Evolutionary conservation across 2,113 vertebrate genomes (phyloP), one percentile per base, ranked within the genome.

Genomic region (Plectropomus leopardus): DNA sequence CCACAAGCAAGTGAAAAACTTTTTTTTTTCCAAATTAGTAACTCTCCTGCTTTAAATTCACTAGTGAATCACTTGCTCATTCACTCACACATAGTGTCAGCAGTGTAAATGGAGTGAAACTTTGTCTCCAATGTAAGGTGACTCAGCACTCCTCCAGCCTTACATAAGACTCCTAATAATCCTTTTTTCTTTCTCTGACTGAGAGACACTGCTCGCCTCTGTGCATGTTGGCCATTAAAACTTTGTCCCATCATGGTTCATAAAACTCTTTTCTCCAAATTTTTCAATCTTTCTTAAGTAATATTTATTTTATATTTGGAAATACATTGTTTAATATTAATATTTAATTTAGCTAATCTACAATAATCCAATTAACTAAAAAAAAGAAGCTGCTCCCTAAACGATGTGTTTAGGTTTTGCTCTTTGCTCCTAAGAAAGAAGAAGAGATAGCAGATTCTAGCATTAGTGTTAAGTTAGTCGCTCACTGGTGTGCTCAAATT

Each of bases 111-210:
- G 57, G 53, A 24, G 69, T 76, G 26, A 19, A 59, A 61, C 32
- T 68, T 72, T 64, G 50, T 58, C 42, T 53, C 16, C 50, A 80
- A 3, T 74, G 21, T 50, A 50, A 63, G 51, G 75, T 84, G 55
- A 81, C 70, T 78, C 78, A 84, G 74, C 80, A 4, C 32, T 72
- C 64, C 59, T 28, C 28, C 64, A 64, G 45, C 10, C 9, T 28
- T 84, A 82, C 64, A 23, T 50, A 76, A 78, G 44, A 30, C 53
- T 75, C 14, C 13, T 5, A 26, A 65, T 76, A 36, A 68, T 26
- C 16, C 3, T 21, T 30, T n/a, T 70, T 23, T 34, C 44, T 53
- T 17, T 2, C 44, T 53, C 17, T 1, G 40, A 19, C 36, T 36
- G 30, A 53, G 23, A 55, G n/a, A 45, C 32, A n/a, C 42, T 11